Base-by-base conservation (phyloP, 92 coral and sea anemone genomes). In the Zoanthus gigantus region DNA sequence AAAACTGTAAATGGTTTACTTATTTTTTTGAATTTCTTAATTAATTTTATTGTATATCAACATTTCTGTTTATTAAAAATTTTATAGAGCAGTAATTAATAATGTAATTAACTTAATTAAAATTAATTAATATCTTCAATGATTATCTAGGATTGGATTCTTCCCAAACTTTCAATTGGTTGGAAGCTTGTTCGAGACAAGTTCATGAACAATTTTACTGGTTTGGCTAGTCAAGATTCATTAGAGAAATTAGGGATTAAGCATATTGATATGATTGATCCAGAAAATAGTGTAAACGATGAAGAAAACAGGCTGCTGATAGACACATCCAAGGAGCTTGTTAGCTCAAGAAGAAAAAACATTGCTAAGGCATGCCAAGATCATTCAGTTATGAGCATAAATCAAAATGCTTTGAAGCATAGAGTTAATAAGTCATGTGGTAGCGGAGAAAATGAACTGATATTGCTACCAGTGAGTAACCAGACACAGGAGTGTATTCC, bases 121-220 rank as follows among this genome's bases (percentile, higher is more conserved):
- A n/a, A n/a, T n/a, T n/a, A n/a, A 63, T 16, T 23, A 63, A n/a
- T 63, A 16, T 23, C 69, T 63, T 63, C 8, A 16, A 4, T 4
- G 5, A 63, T 46, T 12, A 60, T 52, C 32, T 61, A 72, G 77
- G 88, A 83, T 29, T 83, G 78, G 77, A 32, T 29, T 4, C 69
- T 54, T 28, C 79, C 77, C 54, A 11, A 23, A 48, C 18, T 13
- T 71, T 29, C 16, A 42, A 32, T 18, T 44, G 42, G 56, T 28
- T 71, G 78, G 69, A 44, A 83, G 61, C 72, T 54, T 58, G 18
- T 77, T 45, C 71, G 69, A 72, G 74, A 30, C 17, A 85, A 17
- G 83, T 17, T 56, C 71, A 78, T 57, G 6, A 32, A n/a, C 37
- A 76, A 77, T 34, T 54, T 52, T 56, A 28, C 65, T 53, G 82